A percentile compares a stretch with the other conserved stretches of the same genome.
phyloP scores from a whole-genome alignment of 1,140 invertebrate genomes.

The Tigriopus japonicus region DNA sequence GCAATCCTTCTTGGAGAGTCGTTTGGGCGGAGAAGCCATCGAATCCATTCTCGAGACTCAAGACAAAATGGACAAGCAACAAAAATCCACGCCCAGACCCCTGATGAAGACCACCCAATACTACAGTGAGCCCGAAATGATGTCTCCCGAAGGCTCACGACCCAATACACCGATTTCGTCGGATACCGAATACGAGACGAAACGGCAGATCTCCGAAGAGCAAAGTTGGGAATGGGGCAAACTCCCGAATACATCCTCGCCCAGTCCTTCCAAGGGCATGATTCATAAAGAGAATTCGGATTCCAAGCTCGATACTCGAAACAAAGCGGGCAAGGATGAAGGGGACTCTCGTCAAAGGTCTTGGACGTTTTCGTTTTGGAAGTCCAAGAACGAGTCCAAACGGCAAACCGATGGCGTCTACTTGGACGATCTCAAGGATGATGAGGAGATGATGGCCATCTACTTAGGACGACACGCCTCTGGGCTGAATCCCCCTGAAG shows the following conservation, averaged over 20 bases:
- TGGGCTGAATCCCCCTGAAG: constrained; percentile 34
- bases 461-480: constrained; percentile 50
- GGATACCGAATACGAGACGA: constrained; percentile 24
- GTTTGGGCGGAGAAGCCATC: too few species aligned
- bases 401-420: constrained; percentile 55
- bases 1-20: too few species aligned
- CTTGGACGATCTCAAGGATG: constrained; percentile 74
- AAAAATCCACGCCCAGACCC: too few species aligned
- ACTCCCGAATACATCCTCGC: constrained; percentile 38
- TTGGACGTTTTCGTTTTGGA: constrained; percentile 17
- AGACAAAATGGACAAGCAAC: too few species aligned
- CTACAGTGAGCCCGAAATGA: constrained; percentile 6
- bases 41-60: too few species aligned
- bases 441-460: constrained; percentile 68
- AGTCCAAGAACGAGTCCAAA: constrained; percentile 38
- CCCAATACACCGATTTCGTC: not conserved
- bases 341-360: not conserved
- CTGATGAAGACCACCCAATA: not conserved
- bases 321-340: not conserved
- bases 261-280: constrained; percentile 16
- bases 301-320: not conserved
- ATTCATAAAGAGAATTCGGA: not conserved
- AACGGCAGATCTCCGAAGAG: constrained; percentile 32
- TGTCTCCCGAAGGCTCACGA: not conserved
- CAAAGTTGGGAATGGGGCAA: constrained; percentile 84